Evolutionary conservation across 2,113 vertebrate species (phyloP), one percentile per base, ranked within the genome.

Genomic region (Rhodinocichla rosea): DNA sequence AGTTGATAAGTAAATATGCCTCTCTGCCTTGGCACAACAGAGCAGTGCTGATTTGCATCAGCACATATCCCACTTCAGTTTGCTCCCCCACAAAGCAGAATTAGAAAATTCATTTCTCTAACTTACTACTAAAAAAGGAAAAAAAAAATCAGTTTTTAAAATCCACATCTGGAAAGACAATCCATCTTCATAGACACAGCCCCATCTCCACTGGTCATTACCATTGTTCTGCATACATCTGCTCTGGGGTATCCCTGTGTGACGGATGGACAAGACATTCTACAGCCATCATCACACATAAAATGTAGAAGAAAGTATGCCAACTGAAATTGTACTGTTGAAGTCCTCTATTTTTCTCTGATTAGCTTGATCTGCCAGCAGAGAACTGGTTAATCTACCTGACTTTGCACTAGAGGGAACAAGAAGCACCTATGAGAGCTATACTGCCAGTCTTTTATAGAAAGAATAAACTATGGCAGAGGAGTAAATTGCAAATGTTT

Each of bases 361-460:
- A 76, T 35, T 67, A 86, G 9, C 11, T 56, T 73, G 8, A n/a
- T 65, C 23, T 87, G 59, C 59, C 40, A 56, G 37, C 2, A 4
- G 15, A 44, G 35, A 64, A 17, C 55, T 73, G 9, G 4, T 76
- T 83, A 50, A 83, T 56, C 30, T n/a, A 35, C 45, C 19, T 32
- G 37, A 32, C 24, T 83, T 35, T 62, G 26, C 39, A 50, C 16
- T 35, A 11, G 7, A 62, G 16, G 52, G 22, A 35, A 50, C 23
- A 59, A 79, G 42, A 30, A 92, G 23, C 49, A 60, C n/a, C 7
- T 20, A 2, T 42, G 33, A 0, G 0, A 84, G 35, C 16, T 45
- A 10, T 26, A 7, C 56, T 88, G 42, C 21, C 85, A 40, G 22
- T 52, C 10, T 83, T 78, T 65, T 45, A n/a, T 14, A 27, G 39